A percentile compares a stretch with the other conserved stretches of the same genome.
phyloP scores from a whole-genome alignment of 2,797 vertebrate species.

The Acanthopagrus latus region DNA sequence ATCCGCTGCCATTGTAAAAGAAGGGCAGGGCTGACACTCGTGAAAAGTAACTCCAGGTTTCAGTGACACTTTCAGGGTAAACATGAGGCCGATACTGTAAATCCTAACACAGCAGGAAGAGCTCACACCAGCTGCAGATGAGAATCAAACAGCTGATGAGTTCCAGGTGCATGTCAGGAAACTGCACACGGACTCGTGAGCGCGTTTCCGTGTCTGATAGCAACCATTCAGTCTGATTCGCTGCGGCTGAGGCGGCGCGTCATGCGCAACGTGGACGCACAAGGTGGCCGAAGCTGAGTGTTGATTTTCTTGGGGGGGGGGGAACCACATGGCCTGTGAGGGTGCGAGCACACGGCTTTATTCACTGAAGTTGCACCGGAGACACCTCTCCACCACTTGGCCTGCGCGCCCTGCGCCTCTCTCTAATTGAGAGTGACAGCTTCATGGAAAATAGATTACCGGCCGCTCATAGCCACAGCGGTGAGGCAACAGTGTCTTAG shows the following conservation, averaged over 20 bases:
- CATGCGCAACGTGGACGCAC: constrained; percentile 53
- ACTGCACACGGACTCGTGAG: background rate
- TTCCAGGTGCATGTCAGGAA: background rate
- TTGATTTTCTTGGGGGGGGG: background rate
- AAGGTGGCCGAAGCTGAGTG: background rate
- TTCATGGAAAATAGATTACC: constrained; percentile 81
- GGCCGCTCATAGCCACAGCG: constrained; percentile 32
- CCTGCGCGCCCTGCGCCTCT: constrained; percentile 33
- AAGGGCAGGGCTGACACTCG: background rate
- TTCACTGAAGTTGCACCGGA: constrained; percentile 18
- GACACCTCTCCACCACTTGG: constrained; percentile 25
- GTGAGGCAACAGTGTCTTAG: constrained; percentile 28
- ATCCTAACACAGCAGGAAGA: no score
- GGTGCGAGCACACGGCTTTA: constrained; percentile 5
- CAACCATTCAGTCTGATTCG: background rate
- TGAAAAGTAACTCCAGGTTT: background rate
- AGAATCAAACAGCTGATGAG: background rate
- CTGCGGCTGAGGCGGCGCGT: constrained; percentile 12
- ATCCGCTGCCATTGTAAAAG: background rate
- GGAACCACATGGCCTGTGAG: constrained; percentile 30
- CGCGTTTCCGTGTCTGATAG: constrained; percentile 31
- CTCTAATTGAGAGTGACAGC: constrained; percentile 77
- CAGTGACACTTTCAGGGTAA: background rate
- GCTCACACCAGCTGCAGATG: background rate
- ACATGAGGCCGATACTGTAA: background rate